Base-by-base conservation (phyloP, 2,888 invertebrate species). In the Blomia tropicalis region DNA sequence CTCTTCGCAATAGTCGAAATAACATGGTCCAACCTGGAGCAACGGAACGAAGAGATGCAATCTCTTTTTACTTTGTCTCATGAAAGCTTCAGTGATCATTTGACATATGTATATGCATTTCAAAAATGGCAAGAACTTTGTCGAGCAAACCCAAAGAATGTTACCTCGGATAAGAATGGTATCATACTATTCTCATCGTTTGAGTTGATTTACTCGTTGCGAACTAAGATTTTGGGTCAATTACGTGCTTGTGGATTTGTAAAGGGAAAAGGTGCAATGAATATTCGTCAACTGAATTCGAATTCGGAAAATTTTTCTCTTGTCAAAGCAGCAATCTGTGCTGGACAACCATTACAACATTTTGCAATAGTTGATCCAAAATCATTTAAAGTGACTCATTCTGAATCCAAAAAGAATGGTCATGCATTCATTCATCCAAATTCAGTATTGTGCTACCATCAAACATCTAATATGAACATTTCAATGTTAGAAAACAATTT, bases 241-340 rank as follows among this genome's bases (percentile, higher is more conserved):
- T 75, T 93, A 3, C 76, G 85, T 58, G 76, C 76, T 2, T 77
- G 84, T 1, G 83, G 85, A 2, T 83, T 88, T 69, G 83, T 89
- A 0, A 78, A 80, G 62, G 70, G 71, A 1, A 70, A 73, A 44
- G 69, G 76, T 14, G 71, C 71, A 30, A 75, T 76, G 4, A 84
- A 84, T 70, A 83, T 87, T 65, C 68, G 83, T 67, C 85, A 87
- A 70, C 78, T 89, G 41, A 93, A 93, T 75, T 73, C 79, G 1
- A 84, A 90, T 75, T 83, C 87, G 0, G 83, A 85, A 69, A 84
- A 84, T 71, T 90, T 89, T 89, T 83, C 88, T 14, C 81, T 93
- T 61, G 83, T 96, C 0, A 93, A 93, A 72, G 86, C 87, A 0
- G 87, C 88, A 1, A 76, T 95, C 32, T 82, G 83, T 29, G 85